phyloP scores from a whole-genome alignment of 2,888 invertebrate genomes.

The Leptothorax acervorum region DNA sequence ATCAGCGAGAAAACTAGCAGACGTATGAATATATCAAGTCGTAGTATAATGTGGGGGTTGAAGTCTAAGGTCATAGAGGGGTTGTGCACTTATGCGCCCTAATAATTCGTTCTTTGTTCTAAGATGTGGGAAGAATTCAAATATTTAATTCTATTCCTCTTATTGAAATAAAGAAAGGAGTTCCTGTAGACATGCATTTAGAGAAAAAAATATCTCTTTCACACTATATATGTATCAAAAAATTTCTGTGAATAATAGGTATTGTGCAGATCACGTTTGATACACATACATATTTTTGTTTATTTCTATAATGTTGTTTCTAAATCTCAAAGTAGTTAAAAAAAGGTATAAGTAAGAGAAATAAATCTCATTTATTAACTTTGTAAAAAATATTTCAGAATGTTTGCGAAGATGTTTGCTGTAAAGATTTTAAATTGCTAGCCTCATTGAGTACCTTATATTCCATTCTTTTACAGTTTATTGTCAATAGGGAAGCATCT shows the following conservation, averaged over 20 bases:
- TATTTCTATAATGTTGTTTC: not conserved
- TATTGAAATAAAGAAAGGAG: not conserved
- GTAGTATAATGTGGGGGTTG: not conserved
- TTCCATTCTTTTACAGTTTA: not conserved
- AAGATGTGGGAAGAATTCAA: not conserved
- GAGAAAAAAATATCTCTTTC: not conserved
- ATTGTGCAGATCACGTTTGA: not conserved
- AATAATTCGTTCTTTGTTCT: not conserved
- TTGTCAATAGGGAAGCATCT: not conserved
- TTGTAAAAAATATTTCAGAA: not conserved
- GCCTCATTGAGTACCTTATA: not conserved
- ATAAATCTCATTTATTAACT: not conserved
- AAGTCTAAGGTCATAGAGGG: not conserved
- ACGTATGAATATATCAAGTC: not conserved
- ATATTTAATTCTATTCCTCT: slow-evolving; percentile 3
- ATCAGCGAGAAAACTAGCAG: not conserved
- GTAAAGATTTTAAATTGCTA: slow-evolving; percentile 2
- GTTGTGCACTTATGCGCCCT: not conserved
- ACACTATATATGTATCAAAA: not conserved
- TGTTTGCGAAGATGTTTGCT: not conserved
- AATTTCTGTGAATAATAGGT: not conserved
- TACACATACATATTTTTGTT: not conserved
- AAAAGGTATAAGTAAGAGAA: not conserved
- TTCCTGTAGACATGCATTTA: not conserved
- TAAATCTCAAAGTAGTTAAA: not conserved